A percentile compares a stretch with the other conserved stretches of the same genome.
phyloP scores from a whole-genome alignment of 2,888 invertebrate genomes.

The Erannis defoliaria region DNA sequence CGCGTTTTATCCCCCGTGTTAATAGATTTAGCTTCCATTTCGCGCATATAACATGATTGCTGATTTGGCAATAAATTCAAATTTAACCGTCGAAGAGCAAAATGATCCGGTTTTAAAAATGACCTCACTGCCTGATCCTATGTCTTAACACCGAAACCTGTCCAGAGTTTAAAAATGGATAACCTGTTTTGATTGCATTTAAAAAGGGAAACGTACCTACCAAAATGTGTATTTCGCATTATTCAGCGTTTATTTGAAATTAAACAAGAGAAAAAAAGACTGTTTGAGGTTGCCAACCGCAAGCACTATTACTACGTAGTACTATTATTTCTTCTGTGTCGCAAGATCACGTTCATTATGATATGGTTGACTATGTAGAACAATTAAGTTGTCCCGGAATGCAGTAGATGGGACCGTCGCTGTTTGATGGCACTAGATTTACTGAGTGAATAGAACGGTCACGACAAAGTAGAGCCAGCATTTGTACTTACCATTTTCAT shows the following conservation, averaged over 20 bases:
- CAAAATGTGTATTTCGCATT: not conserved
- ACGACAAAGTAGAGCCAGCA: conserved; percentile 9
- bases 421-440: conserved; percentile 14
- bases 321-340: no score
- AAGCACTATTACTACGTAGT: no score
- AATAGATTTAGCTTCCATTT: not conserved
- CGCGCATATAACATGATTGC: not conserved
- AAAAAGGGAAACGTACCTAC: conserved; percentile 25
- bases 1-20: not conserved
- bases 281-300: not conserved
- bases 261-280: conserved; percentile 9
- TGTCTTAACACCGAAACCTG: conserved; percentile 46
- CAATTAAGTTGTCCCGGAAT: conserved; percentile 31
- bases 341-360: conserved; percentile 13
- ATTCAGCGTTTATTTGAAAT: not conserved
- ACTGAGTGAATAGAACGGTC: conserved; percentile 13
- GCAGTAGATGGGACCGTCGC: conserved; percentile 22
- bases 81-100: conserved; percentile 49
- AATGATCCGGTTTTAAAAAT: conserved; percentile 70
- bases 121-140: conserved; percentile 74
- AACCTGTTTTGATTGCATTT: conserved; percentile 40
- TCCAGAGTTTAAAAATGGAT: conserved; percentile 27
- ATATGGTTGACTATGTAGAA: conserved; percentile 20
- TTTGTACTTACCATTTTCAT: not conserved
- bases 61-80: conserved; percentile 13